Evolutionary conservation across 2,797 vertebrate species (phyloP).

Genomic region (Pangasius larnaudii): DNA sequence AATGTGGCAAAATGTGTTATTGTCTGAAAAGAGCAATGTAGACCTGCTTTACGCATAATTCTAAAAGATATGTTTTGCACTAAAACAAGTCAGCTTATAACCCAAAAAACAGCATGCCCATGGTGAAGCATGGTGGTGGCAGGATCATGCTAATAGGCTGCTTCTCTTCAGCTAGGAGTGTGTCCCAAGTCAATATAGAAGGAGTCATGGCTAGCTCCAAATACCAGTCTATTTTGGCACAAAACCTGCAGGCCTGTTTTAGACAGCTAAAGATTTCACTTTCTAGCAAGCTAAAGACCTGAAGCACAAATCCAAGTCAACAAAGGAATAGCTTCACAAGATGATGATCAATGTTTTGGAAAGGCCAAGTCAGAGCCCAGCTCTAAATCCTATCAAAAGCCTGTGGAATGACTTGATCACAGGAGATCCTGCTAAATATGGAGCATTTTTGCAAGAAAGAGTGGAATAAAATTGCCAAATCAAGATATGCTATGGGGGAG

Average conservation of each 20-base stretch:
- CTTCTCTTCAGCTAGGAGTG: not conserved
- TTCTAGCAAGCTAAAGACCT: not conserved
- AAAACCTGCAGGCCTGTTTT: not conserved
- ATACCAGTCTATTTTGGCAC: not conserved
- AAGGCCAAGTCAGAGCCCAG: too few species aligned
- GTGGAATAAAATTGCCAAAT: too few species aligned
- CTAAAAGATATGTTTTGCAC: not conserved
- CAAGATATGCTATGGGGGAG: too few species aligned
- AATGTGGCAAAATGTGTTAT: not conserved
- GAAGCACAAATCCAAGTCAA: not conserved
- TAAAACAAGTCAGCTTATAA: not conserved
- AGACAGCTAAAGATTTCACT: not conserved
- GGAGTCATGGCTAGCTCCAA: not conserved
- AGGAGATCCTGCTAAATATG: too few species aligned
- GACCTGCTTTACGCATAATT: not conserved
- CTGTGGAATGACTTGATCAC: too few species aligned
- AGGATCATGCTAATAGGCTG: not conserved
- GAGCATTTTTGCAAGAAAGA: too few species aligned
- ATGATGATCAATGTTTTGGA: too few species aligned
- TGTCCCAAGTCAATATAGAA: not conserved
- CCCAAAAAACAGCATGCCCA: not conserved
- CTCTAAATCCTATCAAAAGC: too few species aligned
- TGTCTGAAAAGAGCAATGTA: not conserved
- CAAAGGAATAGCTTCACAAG: too few species aligned
- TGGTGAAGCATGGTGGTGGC: not conserved